These are phyloP conservation scores for Mareca penelope DNA, from an alignment of 2,797 vertebrate genomes.

Conservation along the genomic window DNA sequence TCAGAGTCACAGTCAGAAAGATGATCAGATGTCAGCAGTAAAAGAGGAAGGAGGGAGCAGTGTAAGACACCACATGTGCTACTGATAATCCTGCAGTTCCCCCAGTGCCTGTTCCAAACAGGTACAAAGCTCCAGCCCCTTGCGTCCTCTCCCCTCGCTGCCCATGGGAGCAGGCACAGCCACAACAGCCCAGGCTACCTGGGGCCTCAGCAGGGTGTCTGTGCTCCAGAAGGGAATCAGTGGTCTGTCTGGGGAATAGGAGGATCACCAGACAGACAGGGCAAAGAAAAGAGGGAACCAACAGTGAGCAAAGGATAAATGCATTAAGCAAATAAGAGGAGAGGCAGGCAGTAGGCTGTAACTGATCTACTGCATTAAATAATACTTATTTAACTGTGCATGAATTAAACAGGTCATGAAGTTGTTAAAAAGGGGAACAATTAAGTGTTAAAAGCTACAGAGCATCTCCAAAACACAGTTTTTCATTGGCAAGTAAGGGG, in stretches of 20 bases:
- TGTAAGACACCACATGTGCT: not conserved
- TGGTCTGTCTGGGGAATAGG: not conserved
- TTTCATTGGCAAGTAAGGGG: not conserved
- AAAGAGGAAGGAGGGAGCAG: not conserved
- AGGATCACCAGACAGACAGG: not conserved
- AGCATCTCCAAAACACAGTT: not conserved
- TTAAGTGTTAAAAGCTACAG: not conserved
- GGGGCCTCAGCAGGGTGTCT: not conserved
- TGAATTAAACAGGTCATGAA: conserved; percentile 67
- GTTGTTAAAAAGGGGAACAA: conserved; percentile 23
- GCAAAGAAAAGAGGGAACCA: not conserved
- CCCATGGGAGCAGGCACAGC: rapidly evolving
- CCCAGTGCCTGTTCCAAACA: not conserved
- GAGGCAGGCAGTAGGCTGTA: conserved; percentile 44
- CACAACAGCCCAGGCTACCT: not conserved
- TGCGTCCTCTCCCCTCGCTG: not conserved
- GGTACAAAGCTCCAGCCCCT: not conserved
- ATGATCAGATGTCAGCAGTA: not conserved
- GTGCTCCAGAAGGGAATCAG: not conserved
- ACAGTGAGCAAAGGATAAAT: conserved; percentile 31
- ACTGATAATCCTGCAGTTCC: not conserved
- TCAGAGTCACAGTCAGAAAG: not conserved
- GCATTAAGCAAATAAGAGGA: conserved; percentile 40
- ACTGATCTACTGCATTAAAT: conserved; percentile 57
- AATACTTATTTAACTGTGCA: conserved; percentile 23